Base-by-base conservation (phyloP, 2,888 invertebrate species). In the Drosophila nigritarsus region DNA sequence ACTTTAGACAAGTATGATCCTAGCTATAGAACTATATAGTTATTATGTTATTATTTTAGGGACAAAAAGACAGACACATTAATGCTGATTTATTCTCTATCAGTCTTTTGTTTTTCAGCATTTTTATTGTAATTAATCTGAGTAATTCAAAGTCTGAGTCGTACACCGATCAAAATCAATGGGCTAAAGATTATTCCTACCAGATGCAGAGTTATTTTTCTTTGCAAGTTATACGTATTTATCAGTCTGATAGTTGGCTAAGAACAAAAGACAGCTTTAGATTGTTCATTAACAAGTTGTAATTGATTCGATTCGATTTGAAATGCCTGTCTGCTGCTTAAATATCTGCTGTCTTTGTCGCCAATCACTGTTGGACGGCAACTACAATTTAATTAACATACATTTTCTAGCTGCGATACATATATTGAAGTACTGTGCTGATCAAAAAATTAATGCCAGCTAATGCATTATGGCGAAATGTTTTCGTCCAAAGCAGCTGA, bases 361-460 rank as follows among this genome's bases (percentile, higher is more conserved):
- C 83, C 75, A 82, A 61, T 63, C 45, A 78, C 51, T 85, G 90
- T 85, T 83, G 81, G 81, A 15, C 75, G 54, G 36, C 72, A 61
- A 65, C 79, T 79, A 76, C 80, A 77, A 74, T 82, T 83, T 75
- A 70, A 87, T 87, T 83, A 87, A 72, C 86, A 83, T 81, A 82
- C 85, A 82, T 83, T 87, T 71, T 69, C 54, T 53, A 65, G 62
- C 61, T 58, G 27, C 9, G 63, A 55, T 68, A 68, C 20, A 60
- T 48, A 53, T 54, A 54, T 45, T 45, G 0, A 49, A 7, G 11
- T 7, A 36, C 18, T 36, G 0, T 3, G 27, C 34, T 77, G 65
- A 75, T 78, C 70, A 66, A 73, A 2, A 77, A 78, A 75, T 65
- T 65, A 83, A 81, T 76, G 68, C 49, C 63, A 53, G 61, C 62